These are phyloP conservation scores for Alligator mississippiensis DNA, from an alignment of 2,113 vertebrate genomes.

Conservation along the genomic window DNA sequence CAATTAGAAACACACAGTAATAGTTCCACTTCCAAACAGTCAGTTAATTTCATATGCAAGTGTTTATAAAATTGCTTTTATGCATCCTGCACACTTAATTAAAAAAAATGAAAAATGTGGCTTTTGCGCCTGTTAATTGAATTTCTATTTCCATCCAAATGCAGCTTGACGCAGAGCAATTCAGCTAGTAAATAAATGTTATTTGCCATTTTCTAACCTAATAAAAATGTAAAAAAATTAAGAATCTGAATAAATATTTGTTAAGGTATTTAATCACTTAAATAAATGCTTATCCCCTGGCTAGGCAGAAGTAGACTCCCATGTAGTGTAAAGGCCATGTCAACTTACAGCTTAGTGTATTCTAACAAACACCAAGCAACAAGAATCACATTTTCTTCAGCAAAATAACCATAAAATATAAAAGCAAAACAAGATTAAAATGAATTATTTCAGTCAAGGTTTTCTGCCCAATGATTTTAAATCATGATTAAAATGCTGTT, in stretches of 20 bases:
- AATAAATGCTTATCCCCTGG: background rate
- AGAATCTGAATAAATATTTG: background rate
- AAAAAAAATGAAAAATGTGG: background rate
- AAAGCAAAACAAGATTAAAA: background rate
- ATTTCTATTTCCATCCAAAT: background rate
- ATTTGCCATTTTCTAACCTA: background rate
- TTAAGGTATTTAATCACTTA: background rate
- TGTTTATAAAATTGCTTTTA: background rate
- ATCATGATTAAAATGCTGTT: background rate
- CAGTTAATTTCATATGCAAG: background rate
- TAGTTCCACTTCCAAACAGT: background rate
- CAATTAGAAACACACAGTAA: background rate
- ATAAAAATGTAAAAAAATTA: background rate
- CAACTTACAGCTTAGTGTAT: background rate
- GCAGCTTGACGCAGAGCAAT: background rate
- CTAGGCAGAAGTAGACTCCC: background rate
- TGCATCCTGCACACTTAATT: background rate
- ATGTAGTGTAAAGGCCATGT: background rate
- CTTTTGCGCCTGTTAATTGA: background rate
- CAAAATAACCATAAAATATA: background rate
- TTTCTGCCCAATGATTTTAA: background rate
- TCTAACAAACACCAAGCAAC: background rate
- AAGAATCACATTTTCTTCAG: background rate
- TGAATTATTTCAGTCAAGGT: background rate
- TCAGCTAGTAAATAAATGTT: background rate